Conservation (phyloP, 2,888 invertebrate genomes). For the Nomada lathburiana region DNA sequence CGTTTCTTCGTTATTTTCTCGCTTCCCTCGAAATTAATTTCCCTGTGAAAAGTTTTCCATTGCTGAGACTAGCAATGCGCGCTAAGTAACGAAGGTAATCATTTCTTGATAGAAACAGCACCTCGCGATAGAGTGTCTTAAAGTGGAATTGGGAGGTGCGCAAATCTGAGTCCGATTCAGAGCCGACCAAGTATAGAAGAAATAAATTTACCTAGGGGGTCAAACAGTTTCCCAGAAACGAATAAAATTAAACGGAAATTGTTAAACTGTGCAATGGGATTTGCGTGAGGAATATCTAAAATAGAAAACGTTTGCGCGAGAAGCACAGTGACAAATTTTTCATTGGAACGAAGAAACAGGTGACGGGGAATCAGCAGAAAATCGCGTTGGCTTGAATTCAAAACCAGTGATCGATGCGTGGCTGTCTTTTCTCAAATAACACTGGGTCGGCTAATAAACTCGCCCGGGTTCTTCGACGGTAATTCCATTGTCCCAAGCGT, state of each 20-base stretch:
- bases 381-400: conserved; percentile 55
- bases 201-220: too few species aligned
- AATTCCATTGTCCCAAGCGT: background rate
- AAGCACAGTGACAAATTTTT: conserved; percentile 45
- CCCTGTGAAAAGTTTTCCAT: conserved; percentile 27
- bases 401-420: conserved; percentile 56
- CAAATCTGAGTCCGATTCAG: too few species aligned
- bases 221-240: too few species aligned
- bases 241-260: background rate
- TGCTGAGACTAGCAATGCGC: background rate
- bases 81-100: background rate
- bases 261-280: background rate
- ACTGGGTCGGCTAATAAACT: conserved; percentile 52
- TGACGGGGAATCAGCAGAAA: conserved; percentile 39
- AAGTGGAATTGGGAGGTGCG: too few species aligned
- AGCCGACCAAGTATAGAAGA: too few species aligned
- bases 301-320: background rate
- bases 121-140: too few species aligned
- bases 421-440: conserved; percentile 49
- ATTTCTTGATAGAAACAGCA: too few species aligned
- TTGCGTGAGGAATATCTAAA: background rate
- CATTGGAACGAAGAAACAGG: conserved; percentile 51
- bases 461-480: conserved; percentile 16
- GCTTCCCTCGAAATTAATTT: conserved; percentile 25
- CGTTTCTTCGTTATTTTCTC: too few species aligned